phyloP scores from a whole-genome alignment of 2,113 vertebrate species.

The Eurystomus gularis region DNA sequence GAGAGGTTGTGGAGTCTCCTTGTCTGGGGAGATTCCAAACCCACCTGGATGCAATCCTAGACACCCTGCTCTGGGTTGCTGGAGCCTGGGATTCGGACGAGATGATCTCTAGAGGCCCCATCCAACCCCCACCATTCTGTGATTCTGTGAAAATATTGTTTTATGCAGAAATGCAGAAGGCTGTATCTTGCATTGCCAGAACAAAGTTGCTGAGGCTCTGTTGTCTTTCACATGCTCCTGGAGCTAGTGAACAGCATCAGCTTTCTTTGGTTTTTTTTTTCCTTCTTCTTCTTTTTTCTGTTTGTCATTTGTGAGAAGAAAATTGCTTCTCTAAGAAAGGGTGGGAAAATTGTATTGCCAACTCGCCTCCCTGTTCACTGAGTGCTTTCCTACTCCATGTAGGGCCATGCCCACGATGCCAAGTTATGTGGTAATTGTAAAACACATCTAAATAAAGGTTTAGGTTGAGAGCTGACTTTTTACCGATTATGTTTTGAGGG shows the following conservation, averaged over 20 bases:
- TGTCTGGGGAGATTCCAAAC: not conserved
- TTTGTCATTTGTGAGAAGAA: not conserved
- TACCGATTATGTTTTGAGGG: not conserved
- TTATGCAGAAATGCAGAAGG: not conserved
- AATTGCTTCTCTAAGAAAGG: conserved; percentile 3
- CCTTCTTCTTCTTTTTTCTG: not conserved
- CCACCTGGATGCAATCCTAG: not conserved
- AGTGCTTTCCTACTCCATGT: not conserved
- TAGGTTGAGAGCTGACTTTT: not conserved
- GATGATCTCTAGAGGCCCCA: not conserved
- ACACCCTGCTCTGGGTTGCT: not conserved
- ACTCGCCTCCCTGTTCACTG: not conserved
- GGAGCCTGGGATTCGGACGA: not conserved
- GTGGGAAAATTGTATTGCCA: conserved; percentile 28
- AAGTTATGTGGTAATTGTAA: conserved; percentile 7
- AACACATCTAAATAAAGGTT: conserved; percentile 24
- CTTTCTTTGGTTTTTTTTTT: not conserved
- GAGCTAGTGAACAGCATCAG: not conserved
- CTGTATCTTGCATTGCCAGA: not conserved
- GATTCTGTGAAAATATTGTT: not conserved
- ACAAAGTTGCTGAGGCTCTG: not conserved
- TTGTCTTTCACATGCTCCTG: accelerated
- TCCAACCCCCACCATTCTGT: not conserved
- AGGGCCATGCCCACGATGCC: not conserved
- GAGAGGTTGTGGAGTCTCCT: not conserved